These are phyloP conservation scores for Coregonus suidteri DNA, from an alignment of 2,797 vertebrate genomes.

Conservation along the genomic window DNA sequence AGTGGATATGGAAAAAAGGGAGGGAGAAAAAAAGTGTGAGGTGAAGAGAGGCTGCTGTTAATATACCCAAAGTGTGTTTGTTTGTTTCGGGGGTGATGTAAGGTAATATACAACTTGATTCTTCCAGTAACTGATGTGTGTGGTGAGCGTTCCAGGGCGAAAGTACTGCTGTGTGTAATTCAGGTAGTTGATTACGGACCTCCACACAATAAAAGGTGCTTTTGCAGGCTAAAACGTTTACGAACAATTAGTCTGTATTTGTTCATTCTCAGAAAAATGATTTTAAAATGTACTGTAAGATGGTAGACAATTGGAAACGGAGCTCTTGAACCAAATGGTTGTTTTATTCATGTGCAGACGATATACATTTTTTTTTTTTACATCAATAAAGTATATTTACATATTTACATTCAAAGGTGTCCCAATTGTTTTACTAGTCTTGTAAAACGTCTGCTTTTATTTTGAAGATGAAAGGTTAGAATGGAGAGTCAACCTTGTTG, in stretches of 20 bases:
- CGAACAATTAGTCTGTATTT: not conserved
- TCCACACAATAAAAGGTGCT: slow-evolving; percentile 46
- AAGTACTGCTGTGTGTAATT: slow-evolving; percentile 12
- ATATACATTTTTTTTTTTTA: slow-evolving; percentile 60
- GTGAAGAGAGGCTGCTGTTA: slow-evolving; percentile 14
- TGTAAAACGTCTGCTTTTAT: slow-evolving; percentile 10
- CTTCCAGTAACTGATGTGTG: slow-evolving; percentile 48
- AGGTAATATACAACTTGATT: slow-evolving; percentile 55
- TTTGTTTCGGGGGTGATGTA: slow-evolving; percentile 41
- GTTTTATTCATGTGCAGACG: slow-evolving; percentile 57
- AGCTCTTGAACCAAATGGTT: slow-evolving; percentile 45
- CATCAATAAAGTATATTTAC: slow-evolving; percentile 58
- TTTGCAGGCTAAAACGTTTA: not conserved
- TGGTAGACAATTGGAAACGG: not conserved
- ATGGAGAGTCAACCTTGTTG: not conserved
- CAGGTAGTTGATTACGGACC: slow-evolving; percentile 49
- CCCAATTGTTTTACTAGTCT: slow-evolving; percentile 25
- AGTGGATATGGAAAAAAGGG: slow-evolving; percentile 49
- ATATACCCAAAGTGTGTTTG: slow-evolving; percentile 48
- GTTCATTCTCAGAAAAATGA: not conserved
- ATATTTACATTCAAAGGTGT: slow-evolving; percentile 60
- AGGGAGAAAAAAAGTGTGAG: slow-evolving; percentile 21
- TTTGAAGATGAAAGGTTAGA: not conserved
- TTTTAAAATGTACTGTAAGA: not conserved
- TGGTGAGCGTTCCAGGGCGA: slow-evolving; percentile 48